These are phyloP conservation scores for Cheilosia urbana DNA, from an alignment of 2,888 invertebrate species.

Conservation along the genomic window DNA sequence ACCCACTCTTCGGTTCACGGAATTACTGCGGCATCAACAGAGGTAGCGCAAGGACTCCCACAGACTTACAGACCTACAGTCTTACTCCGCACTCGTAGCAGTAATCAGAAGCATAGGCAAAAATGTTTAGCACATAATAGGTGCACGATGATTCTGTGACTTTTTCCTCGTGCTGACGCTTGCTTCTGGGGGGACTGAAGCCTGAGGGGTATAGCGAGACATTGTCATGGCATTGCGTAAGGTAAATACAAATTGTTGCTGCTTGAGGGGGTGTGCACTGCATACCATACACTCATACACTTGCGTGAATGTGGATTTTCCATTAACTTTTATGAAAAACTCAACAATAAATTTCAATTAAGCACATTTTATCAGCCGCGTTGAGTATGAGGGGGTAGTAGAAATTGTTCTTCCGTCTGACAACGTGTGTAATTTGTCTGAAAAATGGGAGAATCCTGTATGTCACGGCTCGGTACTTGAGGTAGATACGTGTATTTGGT, in stretches of 20 bases:
- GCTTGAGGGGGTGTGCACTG: conserved; percentile 46
- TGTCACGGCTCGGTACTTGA: conserved; percentile 62
- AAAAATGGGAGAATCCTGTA: conserved; percentile 55
- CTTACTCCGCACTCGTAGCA: background rate
- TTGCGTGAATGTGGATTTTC: conserved; percentile 55
- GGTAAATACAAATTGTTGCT: conserved; percentile 63
- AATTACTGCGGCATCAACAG: conserved; percentile 13
- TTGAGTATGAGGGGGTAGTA: background rate
- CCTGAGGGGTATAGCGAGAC: too few species aligned
- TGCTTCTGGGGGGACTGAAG: background rate
- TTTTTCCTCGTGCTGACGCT: background rate
- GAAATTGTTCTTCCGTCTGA: conserved; percentile 41
- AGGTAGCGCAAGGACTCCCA: conserved; percentile 13
- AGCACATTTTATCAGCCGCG: conserved; percentile 59
- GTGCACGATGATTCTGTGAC: conserved; percentile 31
- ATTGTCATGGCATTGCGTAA: conserved; percentile 31
- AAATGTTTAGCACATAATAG: conserved; percentile 44
- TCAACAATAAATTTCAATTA: conserved; percentile 75
- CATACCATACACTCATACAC: conserved; percentile 3
- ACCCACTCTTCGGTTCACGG: conserved; percentile 29
- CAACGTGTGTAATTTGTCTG: conserved; percentile 60
- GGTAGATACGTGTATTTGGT: conserved; percentile 49
- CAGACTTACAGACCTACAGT: too few species aligned
- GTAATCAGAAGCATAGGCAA: conserved; percentile 20
- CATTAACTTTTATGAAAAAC: conserved; percentile 72